phyloP scores from a whole-genome alignment of 2,888 invertebrate genomes.

The Atethmia centrago region DNA sequence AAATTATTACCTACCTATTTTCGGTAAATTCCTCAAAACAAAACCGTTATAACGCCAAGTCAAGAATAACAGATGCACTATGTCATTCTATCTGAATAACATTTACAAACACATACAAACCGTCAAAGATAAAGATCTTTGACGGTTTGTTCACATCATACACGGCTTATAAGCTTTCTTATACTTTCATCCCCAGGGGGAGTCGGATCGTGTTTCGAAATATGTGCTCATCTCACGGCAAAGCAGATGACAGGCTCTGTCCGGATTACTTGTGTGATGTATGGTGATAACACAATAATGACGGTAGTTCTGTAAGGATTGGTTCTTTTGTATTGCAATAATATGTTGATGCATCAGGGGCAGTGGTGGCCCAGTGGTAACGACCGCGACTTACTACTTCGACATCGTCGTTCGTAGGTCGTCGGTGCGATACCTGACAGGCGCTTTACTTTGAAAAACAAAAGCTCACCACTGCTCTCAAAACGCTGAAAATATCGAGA shows the following conservation, averaged over 20 bases:
- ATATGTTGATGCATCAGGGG: not conserved
- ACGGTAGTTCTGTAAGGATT: conserved; percentile 3
- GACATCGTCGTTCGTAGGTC: too few relatives aligned
- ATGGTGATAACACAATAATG: conserved; percentile 44
- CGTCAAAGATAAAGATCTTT: too few relatives aligned
- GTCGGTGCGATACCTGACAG: too few relatives aligned
- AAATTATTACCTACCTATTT: too few relatives aligned
- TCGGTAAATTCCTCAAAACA: not conserved
- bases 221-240: conserved; percentile 37
- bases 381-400: too few relatives aligned
- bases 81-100: conserved; percentile 40
- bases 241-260: conserved; percentile 31
- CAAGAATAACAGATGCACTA: conserved; percentile 42
- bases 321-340: conserved; percentile 8
- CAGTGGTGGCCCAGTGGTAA: too few relatives aligned
- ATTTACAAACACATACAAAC: too few relatives aligned
- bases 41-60: not conserved
- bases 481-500: too few relatives aligned
- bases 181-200: conserved; percentile 40
- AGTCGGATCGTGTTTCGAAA: conserved; percentile 25
- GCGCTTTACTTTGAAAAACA: too few relatives aligned
- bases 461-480: too few relatives aligned
- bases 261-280: conserved; percentile 39
- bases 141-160: conserved; percentile 43
- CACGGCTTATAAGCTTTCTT: conserved; percentile 38